A percentile compares a stretch with the other conserved stretches of the same genome.
These are phyloP conservation scores for Catharus fuscescens DNA, from an alignment of 2,113 vertebrate genomes.

Conservation along the genomic window DNA sequence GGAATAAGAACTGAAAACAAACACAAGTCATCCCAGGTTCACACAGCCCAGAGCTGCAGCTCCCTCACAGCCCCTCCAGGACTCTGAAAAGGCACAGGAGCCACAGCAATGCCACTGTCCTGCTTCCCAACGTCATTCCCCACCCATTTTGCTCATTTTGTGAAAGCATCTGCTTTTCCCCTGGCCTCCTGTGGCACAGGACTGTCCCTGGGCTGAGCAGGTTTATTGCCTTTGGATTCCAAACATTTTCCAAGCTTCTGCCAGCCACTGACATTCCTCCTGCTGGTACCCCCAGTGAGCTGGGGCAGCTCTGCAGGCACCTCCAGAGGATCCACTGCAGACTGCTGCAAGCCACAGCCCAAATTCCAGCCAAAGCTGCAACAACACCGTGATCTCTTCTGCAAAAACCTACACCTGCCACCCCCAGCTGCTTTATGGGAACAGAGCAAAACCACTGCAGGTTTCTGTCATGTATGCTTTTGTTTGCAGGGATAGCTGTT, in stretches of 20 bases:
- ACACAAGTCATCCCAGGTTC: neutral
- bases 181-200: neutral
- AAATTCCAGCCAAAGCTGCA: neutral
- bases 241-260: neutral
- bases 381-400: neutral
- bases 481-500: neutral
- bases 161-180: neutral
- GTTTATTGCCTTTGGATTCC: neutral
- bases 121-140: neutral
- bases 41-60: neutral
- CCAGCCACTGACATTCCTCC: neutral
- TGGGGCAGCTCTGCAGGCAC: neutral
- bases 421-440: neutral
- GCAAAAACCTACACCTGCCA: neutral
- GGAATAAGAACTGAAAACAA: constrained; percentile 17
- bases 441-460: neutral
- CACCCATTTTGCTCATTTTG: neutral
- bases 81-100: neutral
- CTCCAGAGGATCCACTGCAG: neutral
- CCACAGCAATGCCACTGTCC: neutral
- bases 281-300: neutral
- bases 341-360: neutral
- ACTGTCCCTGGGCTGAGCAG: neutral
- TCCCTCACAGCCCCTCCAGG: neutral
- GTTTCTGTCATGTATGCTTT: rapidly evolving